Evolutionary conservation across 1,140 invertebrate species (phyloP), one percentile per base, ranked within the genome.

Genomic region (Pseudomyrmex concolor): DNA sequence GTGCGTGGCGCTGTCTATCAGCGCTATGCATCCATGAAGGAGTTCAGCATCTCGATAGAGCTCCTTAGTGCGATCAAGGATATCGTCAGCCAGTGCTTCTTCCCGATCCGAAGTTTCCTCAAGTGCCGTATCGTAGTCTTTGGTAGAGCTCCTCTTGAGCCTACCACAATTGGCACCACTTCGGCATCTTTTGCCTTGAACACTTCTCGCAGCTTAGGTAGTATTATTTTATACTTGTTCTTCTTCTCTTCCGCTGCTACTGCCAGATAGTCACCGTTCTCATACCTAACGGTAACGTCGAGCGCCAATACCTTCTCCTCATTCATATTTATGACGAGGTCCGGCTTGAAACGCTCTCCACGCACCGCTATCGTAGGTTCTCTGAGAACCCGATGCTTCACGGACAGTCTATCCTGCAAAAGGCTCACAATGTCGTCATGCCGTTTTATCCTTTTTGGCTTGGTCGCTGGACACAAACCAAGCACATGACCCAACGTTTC

Each of bases 261-360:
- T 0, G 15, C 22, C 1, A 87, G 64, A 25, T 72, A 90, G 3
- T 84, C 19, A 8, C 64, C 67, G 19, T 91, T 88, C 57, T 93
- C 90, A 72, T 91, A 92, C 45, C 90, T 83, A 72, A 93, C 88
- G 10, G 91, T 91, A 0, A 93, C 86, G 64, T 92, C 92, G 72
- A 90, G 84, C 64, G 91, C 90, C 51, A 86, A 63, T 13, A 87
- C 71, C 83, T 76, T 60, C 54, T 67, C 73, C 84, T 77, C 17
- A 64, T 63, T 54, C 12, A 15, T 12, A 0, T 5, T 34, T 1
- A 85, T 7, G 43, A 83, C 76, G 51, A 73, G 71, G 34, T 88
- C 82, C 5, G 86, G 84, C n/a, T 80, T 86, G 0, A 54, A 55
- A 0, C 77, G 1, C 2, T 81, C 81, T 1, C 66, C 59, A 0